Conservation (phyloP, 2,113 vertebrate genomes). For the Cavia porcellus region DNA sequence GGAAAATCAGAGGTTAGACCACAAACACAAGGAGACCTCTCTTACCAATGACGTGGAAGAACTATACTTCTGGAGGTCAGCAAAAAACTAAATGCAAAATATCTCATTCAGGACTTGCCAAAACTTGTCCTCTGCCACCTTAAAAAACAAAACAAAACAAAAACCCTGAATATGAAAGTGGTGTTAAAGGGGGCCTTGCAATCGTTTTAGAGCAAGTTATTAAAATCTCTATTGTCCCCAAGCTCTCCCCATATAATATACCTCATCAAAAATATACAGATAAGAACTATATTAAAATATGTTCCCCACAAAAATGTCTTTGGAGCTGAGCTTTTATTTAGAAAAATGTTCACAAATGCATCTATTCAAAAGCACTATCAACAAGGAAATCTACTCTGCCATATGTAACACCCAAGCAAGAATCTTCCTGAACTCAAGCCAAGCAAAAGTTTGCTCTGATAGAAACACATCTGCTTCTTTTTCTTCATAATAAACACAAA, state of each 20-base stretch:
- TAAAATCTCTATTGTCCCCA: conserved; percentile 4
- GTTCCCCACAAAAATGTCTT: conserved; percentile 21
- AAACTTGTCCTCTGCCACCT: not conserved
- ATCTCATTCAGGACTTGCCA: not conserved
- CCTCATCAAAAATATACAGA: not conserved
- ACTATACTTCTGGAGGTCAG: not conserved
- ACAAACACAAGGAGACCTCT: not conserved
- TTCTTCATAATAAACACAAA: conserved; percentile 1
- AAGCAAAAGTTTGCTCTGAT: not conserved
- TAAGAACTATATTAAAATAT: conserved; percentile 5
- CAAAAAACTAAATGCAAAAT: conserved; percentile 31
- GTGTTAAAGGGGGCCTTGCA: not conserved
- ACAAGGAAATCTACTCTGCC: not conserved
- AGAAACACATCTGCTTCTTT: not conserved
- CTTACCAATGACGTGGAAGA: not conserved
- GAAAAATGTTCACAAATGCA: conserved; percentile 23
- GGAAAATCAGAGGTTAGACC: not conserved
- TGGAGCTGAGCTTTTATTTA: not conserved
- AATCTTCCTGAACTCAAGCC: conserved; percentile 18
- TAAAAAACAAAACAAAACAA: not conserved
- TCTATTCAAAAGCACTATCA: conserved; percentile 8
- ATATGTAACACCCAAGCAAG: not conserved
- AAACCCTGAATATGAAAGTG: not conserved
- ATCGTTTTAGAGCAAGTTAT: not conserved
- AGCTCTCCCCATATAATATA: not conserved